Conservation (phyloP, 2,113 vertebrate species). For the Brevimyrus niger region DNA sequence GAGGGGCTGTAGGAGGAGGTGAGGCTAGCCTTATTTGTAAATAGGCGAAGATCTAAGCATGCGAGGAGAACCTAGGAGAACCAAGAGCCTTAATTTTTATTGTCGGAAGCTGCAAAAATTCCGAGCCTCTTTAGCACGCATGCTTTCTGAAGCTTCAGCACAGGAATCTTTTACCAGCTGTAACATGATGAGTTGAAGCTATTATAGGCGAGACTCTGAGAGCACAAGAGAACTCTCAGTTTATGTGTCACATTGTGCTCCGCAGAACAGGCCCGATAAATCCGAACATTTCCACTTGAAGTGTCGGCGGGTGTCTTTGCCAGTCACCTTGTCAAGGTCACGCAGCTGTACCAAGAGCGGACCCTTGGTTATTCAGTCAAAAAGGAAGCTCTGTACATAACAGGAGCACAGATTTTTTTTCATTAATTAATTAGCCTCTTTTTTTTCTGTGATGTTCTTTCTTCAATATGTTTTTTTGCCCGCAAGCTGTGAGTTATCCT, state of each 20-base stretch:
- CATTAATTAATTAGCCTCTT: neutral
- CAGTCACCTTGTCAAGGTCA: neutral
- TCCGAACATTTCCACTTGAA: neutral
- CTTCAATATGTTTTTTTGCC: neutral
- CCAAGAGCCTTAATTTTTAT: neutral
- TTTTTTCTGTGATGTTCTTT: neutral
- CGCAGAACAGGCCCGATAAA: neutral
- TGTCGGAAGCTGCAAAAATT: neutral
- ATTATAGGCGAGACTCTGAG: neutral
- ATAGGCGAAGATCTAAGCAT: neutral
- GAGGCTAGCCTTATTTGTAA: neutral
- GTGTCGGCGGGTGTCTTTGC: neutral
- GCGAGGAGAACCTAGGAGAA: neutral
- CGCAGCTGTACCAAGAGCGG: neutral
- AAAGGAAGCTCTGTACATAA: neutral
- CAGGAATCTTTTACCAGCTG: neutral
- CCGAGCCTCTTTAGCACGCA: neutral
- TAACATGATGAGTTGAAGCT: neutral
- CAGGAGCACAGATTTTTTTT: neutral
- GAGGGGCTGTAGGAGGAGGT: neutral
- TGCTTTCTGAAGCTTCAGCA: neutral
- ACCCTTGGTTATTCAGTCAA: neutral
- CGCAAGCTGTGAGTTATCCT: neutral
- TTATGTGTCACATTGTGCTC: neutral
- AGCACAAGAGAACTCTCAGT: neutral